Percentiles rank a stretch among this genome's conserved stretches.
phyloP scores from a whole-genome alignment of 2,888 invertebrate species.

The Clostera curtula region DNA sequence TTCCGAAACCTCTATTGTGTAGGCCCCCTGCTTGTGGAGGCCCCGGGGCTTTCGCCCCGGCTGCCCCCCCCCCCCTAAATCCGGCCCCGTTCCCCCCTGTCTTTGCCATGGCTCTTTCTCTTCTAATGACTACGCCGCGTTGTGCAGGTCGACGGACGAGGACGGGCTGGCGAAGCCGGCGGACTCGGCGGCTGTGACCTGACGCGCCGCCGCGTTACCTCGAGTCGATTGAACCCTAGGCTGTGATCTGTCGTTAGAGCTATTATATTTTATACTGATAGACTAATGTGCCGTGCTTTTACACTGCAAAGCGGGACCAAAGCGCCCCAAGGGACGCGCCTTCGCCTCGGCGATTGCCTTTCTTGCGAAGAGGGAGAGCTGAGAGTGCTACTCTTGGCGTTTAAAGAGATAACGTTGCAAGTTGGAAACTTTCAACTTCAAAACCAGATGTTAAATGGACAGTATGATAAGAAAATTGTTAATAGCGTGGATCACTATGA shows the following conservation, averaged over 20 bases:
- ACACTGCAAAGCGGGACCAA: conserved; percentile 51
- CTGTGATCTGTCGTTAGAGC: conserved; percentile 69
- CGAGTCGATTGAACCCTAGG: conserved; percentile 46
- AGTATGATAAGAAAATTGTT: too few species aligned
- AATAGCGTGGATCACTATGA: too few species aligned
- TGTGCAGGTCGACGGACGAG: conserved; percentile 55
- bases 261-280: conserved; percentile 31
- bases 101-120: too few species aligned
- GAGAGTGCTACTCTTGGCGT: too few species aligned
- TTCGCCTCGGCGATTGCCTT: not conserved
- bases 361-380: not conserved
- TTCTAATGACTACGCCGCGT: too few species aligned
- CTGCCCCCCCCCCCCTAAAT: not conserved
- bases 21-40: too few species aligned
- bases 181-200: conserved; percentile 61
- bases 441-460: too few species aligned
- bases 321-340: conserved; percentile 17
- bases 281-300: conserved; percentile 45
- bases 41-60: not conserved
- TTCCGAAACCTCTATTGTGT: too few species aligned
- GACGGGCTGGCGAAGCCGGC: conserved; percentile 52
- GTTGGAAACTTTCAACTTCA: too few species aligned
- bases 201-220: conserved; percentile 39
- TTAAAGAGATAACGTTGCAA: too few species aligned
- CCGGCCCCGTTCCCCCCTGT: too few species aligned